Conservation (phyloP, 2,888 invertebrate genomes). For the Beris chalybata region DNA sequence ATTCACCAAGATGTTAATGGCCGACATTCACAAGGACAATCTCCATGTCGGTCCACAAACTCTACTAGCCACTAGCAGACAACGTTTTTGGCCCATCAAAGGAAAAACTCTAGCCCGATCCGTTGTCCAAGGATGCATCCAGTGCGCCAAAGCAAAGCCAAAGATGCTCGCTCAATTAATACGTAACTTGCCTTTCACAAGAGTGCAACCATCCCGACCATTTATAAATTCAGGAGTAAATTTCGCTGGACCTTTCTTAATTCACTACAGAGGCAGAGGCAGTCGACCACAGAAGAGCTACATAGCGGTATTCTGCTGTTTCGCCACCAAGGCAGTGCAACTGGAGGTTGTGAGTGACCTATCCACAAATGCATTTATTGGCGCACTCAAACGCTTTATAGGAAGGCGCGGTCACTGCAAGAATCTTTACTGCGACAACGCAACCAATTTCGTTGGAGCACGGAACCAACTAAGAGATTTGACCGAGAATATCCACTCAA, state of each 20-base stretch:
- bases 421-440: slow-evolving; percentile 30
- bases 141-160: slow-evolving; percentile 36
- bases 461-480: slow-evolving; percentile 20
- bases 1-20: slow-evolving; percentile 31
- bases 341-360: slow-evolving; percentile 25
- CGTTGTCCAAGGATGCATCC: slow-evolving; percentile 37
- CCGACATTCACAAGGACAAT: slow-evolving; percentile 20
- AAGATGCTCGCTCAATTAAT: slow-evolving; percentile 40
- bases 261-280: too few relatives aligned
- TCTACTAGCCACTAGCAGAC: slow-evolving; percentile 32
- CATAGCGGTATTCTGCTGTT: slow-evolving; percentile 31
- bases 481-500: slow-evolving; percentile 1
- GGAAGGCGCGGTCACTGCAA: slow-evolving; percentile 27
- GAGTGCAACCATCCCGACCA: too few relatives aligned
- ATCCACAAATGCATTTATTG: slow-evolving; percentile 27
- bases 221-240: too few relatives aligned
- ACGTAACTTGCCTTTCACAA: slow-evolving; percentile 36
- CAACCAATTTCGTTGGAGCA: slow-evolving; percentile 32
- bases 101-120: slow-evolving; percentile 37
- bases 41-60: slow-evolving; percentile 21
- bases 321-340: slow-evolving; percentile 32
- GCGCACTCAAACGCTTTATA: slow-evolving; percentile 21
- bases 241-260: too few relatives aligned
- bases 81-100: slow-evolving; percentile 42
- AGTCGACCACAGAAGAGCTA: slow-evolving; percentile 33